Evolutionary conservation across 2,113 vertebrate species (phyloP).

Genomic region (Thryonomys swinderianus): DNA sequence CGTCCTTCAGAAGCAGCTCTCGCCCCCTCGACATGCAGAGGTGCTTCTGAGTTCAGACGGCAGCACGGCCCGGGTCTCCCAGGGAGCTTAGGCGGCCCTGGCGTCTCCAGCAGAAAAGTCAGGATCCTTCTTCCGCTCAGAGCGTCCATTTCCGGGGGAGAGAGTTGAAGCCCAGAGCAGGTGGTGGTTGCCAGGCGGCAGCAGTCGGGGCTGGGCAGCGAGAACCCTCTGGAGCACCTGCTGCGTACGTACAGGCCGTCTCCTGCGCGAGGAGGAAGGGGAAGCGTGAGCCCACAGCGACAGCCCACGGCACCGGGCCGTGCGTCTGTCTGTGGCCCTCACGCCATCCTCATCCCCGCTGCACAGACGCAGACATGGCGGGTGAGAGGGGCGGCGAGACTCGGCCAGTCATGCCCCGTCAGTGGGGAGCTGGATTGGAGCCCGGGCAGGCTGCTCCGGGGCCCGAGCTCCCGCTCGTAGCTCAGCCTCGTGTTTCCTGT

Average conservation of each 20-base stretch:
- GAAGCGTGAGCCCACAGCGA: neutral
- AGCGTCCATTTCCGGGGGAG: neutral
- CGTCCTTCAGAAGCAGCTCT: neutral
- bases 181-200: neutral
- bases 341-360: neutral
- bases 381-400: neutral
- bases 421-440: neutral
- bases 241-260: neutral
- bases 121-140: neutral
- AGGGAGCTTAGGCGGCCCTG: neutral
- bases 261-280: neutral
- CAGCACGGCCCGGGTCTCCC: neutral
- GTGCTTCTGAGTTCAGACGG: neutral
- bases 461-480: neutral
- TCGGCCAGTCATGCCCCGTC: neutral
- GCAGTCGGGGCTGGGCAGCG: neutral
- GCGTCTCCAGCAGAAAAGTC: neutral
- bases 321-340: neutral
- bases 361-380: neutral
- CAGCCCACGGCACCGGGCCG: neutral
- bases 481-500: neutral
- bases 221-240: neutral
- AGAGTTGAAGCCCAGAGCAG: neutral
- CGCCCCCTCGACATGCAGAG: neutral
- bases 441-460: neutral